Conservation (phyloP, 2,888 invertebrate species). For the Augiades crinisus region DNA sequence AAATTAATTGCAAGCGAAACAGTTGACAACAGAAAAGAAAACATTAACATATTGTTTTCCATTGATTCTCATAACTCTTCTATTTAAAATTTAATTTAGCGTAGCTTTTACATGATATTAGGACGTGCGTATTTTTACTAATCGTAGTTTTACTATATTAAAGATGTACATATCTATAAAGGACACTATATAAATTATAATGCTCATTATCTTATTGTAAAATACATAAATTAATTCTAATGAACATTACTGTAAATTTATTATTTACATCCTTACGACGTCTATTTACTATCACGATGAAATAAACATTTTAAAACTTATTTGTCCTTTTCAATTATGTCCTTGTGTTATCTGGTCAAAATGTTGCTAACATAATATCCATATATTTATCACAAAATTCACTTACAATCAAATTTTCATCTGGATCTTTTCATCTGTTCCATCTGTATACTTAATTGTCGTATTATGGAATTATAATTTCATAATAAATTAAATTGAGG, state of each 20-base stretch:
- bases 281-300: slow-evolving; percentile 76
- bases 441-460: too few species aligned
- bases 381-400: too few species aligned
- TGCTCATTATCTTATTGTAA: slow-evolving; percentile 73
- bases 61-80: not conserved
- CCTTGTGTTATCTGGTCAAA: too few species aligned
- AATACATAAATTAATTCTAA: slow-evolving; percentile 43
- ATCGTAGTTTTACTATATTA: slow-evolving; percentile 27
- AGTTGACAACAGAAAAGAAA: not conserved
- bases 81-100: not conserved
- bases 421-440: too few species aligned
- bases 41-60: not conserved
- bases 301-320: slow-evolving; percentile 57
- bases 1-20: not conserved
- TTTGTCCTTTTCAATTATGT: too few species aligned
- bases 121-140: slow-evolving; percentile 30
- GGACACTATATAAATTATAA: slow-evolving; percentile 53
- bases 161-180: slow-evolving; percentile 71
- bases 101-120: slow-evolving; percentile 64
- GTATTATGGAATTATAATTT: too few species aligned
- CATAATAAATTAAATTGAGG: too few species aligned
- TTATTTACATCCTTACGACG: slow-evolving; percentile 73
- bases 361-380: too few species aligned
- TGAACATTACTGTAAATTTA: slow-evolving; percentile 60
- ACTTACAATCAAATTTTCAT: too few species aligned